Conservation (phyloP, 2,797 vertebrate genomes). For the Sebastes vulpes region DNA sequence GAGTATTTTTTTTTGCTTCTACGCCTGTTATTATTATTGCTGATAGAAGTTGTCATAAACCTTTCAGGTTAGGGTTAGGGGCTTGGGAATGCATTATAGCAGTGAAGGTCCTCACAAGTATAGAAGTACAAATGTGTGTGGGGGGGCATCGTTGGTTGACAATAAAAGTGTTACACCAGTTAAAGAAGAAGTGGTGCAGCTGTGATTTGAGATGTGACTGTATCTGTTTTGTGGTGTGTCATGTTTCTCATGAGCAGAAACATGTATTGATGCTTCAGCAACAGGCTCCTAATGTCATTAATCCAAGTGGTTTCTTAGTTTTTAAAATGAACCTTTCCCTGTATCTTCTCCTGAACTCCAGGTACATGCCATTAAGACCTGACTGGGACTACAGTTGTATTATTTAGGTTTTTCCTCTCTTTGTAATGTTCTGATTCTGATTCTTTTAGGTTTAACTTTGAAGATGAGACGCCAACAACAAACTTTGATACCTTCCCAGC, state of each 20-base stretch:
- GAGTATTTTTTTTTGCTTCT: too few relatives aligned
- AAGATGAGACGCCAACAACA: conserved; percentile 94
- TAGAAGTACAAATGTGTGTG: too few relatives aligned
- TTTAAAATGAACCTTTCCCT: background rate
- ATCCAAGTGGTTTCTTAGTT: background rate
- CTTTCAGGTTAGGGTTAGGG: background rate
- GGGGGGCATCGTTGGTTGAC: too few relatives aligned
- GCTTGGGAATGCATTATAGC: too few relatives aligned
- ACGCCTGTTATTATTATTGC: background rate
- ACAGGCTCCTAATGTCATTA: background rate
- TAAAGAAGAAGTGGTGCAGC: background rate
- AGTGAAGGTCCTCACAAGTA: too few relatives aligned
- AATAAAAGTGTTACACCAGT: background rate
- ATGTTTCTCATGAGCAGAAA: conserved; percentile 43
- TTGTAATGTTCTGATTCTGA: conserved; percentile 12
- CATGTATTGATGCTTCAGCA: background rate
- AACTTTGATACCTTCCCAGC: conserved; percentile 98
- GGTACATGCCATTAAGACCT: conserved; percentile 1
- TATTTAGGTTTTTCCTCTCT: background rate
- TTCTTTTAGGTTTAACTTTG: conserved; percentile 93
- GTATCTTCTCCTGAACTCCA: conserved; percentile 6
- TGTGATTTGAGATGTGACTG: background rate
- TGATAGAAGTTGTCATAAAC: background rate
- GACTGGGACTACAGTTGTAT: background rate
- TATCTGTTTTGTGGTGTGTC: background rate